Evolutionary conservation across 1,140 invertebrate species (phyloP), one percentile per base, ranked within the genome.

Genomic region (Pogonus chalceus): DNA sequence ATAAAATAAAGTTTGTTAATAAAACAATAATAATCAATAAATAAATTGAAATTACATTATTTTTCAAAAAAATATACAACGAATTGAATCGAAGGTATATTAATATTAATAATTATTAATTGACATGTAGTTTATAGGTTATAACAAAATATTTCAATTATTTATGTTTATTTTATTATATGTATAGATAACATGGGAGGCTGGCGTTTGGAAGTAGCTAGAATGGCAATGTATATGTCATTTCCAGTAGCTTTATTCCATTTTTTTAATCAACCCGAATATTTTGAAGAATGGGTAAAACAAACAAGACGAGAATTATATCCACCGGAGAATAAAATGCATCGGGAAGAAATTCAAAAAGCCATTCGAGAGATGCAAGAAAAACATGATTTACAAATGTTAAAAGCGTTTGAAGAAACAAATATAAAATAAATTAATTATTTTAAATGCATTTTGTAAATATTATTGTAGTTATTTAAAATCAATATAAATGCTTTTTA

Each of bases 201-300:
- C 52, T 92, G 88, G 88, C 76, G 82, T 64, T 67, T 91, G 48
- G 90, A 93, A 77, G 77, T 90, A 7, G 76, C 71, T 14, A 85
- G 81, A 73, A 91, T 95, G 88, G 79, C 78, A 21, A 63, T 92
- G 53, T 95, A 93, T 63, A 84, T 93, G 74, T 71, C 79, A 0
- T 93, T 94, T 69, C 91, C 91, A 0, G 88, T 93, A 2, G 74
- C 66, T 2, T 60, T 88, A 10, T 95, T 93, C 63, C 87, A 92
- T 68, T 79, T 82, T 56, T 92, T 92, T 63, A 92, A 93, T 69
- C 86, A 91, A 63, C 84, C 89, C 3, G 74, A 79, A 43, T 85
- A 84, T 63, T 91, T 89, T 68, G 87, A 92, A 66, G 77, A 87
- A 54, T 87, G 80, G 80, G 80, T 92, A 3, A 82, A 79, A 23